Evolutionary conservation across 2,888 invertebrate genomes (phyloP).

Genomic region (Philereme vetulata): DNA sequence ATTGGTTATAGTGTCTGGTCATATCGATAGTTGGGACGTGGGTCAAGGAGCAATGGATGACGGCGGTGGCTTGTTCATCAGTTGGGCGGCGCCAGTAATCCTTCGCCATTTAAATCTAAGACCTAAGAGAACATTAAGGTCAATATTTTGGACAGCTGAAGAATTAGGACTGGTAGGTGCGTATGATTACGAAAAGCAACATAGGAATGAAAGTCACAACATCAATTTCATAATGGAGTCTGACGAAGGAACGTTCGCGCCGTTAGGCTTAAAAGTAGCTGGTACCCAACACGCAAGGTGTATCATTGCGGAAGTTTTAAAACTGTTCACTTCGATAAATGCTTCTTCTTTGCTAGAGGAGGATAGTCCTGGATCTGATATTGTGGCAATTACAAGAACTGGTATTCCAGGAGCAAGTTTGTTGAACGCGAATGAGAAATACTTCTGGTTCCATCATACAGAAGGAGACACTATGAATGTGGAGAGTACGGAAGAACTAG

Average conservation of each 20-base stretch:
- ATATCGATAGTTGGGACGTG: conserved; percentile 94
- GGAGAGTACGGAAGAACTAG: conserved; percentile 87
- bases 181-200: conserved; percentile 84
- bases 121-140: conserved; percentile 88
- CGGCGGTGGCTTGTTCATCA: conserved; percentile 91
- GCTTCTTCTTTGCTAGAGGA: conserved; percentile 83
- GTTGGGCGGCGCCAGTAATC: conserved; percentile 89
- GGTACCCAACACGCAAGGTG: conserved; percentile 86
- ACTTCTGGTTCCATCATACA: conserved; percentile 90
- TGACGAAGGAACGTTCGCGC: conserved; percentile 91
- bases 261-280: conserved; percentile 87
- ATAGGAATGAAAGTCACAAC: conserved; percentile 82
- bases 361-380: conserved; percentile 88
- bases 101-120: conserved; percentile 85
- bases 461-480: conserved; percentile 92
- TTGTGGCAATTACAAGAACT: conserved; percentile 82
- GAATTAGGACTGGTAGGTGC: conserved; percentile 89
- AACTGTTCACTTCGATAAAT: conserved; percentile 87
- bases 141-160: conserved; percentile 92
- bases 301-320: conserved; percentile 87
- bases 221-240: conserved; percentile 92
- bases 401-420: conserved; percentile 90
- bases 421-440: conserved; percentile 87
- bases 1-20: conserved; percentile 91
- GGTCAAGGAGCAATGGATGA: conserved; percentile 95